Evolutionary conservation across 2,797 vertebrate genomes (phyloP), one percentile per base, ranked within the genome.

Genomic region (Takifugu rubripes): DNA sequence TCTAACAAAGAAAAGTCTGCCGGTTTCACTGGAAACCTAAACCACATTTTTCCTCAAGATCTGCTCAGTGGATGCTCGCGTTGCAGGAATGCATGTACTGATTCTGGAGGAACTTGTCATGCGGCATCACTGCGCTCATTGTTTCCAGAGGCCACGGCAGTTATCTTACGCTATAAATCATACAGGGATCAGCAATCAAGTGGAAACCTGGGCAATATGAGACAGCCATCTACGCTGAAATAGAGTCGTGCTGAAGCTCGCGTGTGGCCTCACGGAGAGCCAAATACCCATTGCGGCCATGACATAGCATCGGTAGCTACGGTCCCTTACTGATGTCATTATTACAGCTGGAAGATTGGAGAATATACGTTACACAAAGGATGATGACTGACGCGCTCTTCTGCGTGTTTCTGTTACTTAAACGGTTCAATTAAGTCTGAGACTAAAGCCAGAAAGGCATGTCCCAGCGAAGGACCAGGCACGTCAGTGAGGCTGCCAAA

Each of bases 151-250:
- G 47, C 50, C 55, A 36, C 24, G 58, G 48, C 52, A 29, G 75
- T 66, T 73, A 72, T 62, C 61, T 66, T 61, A 75, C 66, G 63
- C 78, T 66, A 74, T 64, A 26, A 62, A 77, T 59, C 51, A 61
- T 65, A 59, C 6, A 68, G 59, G 74, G 73, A 76, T 70, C 68
- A 61, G 66, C 68, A 67, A 73, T 74, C 77, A 79, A 76, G 76
- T 82, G 76, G 75, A 84, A 84, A 75, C 62, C 44, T 68, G 15
- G 49, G 73, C 54, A 65, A 61, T 70, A 63, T 62, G 56, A 81
- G 68, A 67, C 29, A 64, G 33, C 17, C 45, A 51, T 70, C 49
- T 25, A 31, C 67, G 59, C 40, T 57, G 40, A 57, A 55, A 56
- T 44, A 45, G 53, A 72, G 60, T 54, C 54, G n/a, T 46, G 16